Percentiles rank a stretch among this genome's conserved stretches.
These are phyloP conservation scores for Scaptomyza montana DNA, from an alignment of 1,140 invertebrate species.

Conservation along the genomic window DNA sequence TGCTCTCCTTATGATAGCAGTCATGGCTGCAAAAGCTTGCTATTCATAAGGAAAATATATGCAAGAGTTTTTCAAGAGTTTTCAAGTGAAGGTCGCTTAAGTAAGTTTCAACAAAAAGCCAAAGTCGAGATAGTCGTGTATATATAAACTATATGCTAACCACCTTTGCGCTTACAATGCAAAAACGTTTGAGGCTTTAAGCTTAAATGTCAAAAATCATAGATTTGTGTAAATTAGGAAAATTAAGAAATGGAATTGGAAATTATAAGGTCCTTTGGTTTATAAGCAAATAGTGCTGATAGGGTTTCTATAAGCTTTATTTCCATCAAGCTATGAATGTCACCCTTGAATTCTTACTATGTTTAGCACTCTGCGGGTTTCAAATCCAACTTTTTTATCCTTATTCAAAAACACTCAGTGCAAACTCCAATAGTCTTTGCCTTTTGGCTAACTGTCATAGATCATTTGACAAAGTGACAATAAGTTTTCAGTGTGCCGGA, in stretches of 20 bases:
- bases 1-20: constrained; percentile 17
- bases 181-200: constrained; percentile 26
- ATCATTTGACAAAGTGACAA: constrained; percentile 14
- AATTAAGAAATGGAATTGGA: too few relatives aligned
- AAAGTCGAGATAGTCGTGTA: constrained; percentile 21
- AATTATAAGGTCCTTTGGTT: too few relatives aligned
- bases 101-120: constrained; percentile 32
- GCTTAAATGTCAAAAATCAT: constrained; percentile 6
- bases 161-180: constrained; percentile 4
- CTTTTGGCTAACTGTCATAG: not conserved
- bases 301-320: too few relatives aligned
- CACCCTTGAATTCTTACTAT: too few relatives aligned
- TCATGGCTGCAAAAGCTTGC: constrained; percentile 18
- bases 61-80: constrained; percentile 30
- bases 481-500: not conserved
- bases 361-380: too few relatives aligned
- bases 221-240: not conserved
- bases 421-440: not conserved
- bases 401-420: constrained; percentile 1
- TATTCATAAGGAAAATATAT: constrained; percentile 42
- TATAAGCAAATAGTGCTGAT: too few relatives aligned
- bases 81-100: constrained; percentile 39
- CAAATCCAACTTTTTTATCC: not conserved
- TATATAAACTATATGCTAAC: not conserved
- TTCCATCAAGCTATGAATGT: too few relatives aligned